Evolutionary conservation across 35 echinoderm and acorn worm species (phyloP), one percentile per base, ranked within the genome.

Genomic region (Patiria miniata): DNA sequence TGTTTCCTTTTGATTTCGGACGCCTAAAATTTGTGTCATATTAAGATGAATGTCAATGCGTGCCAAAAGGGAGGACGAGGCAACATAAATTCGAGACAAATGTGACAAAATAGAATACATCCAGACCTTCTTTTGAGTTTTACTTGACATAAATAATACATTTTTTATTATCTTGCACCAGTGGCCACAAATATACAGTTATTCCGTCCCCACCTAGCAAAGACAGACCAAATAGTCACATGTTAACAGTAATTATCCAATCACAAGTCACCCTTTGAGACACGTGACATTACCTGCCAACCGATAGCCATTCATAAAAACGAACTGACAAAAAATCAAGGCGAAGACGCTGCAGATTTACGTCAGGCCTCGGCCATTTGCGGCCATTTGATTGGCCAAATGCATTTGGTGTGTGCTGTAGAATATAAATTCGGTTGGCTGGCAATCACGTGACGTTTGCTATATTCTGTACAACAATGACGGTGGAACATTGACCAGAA

Each of bases 121-220:
- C 42, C 4, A 12, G 42, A 4, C 42, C 4, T n/a, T n/a, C n/a
- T 47, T 47, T 47, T 47, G 34, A 26, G 26, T 73, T 73, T 73
- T 73, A 73, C 65, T 73, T 34, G 65, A 73, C 65, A 73, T 73
- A 73, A 73, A 73, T 73, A 73, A 30, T 73, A 73, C 65, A 26
- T 73, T 81, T n/a, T n/a, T 84, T 58, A 53, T 84, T 84, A 57
- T 59, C 57, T 84, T 84, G 82, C 82, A 84, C 82, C 82, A 84
- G 51, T 84, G 53, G 82, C 57, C 82, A 84, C 82, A 84, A 84
- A 84, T 84, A 84, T 84, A 84, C 82, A 84, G 2, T 57, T 60
- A 19, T 84, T 38, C 53, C 23, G 57, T 84, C 82, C 33, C 23
- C 82, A 81, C 23, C 29, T 19, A 14, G 17, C 36, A 26, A 32